Percentiles rank a stretch among this genome's conserved stretches.
These are phyloP conservation scores for Siniperca scherzeri DNA, from an alignment of 2,797 vertebrate species.

Conservation along the genomic window DNA sequence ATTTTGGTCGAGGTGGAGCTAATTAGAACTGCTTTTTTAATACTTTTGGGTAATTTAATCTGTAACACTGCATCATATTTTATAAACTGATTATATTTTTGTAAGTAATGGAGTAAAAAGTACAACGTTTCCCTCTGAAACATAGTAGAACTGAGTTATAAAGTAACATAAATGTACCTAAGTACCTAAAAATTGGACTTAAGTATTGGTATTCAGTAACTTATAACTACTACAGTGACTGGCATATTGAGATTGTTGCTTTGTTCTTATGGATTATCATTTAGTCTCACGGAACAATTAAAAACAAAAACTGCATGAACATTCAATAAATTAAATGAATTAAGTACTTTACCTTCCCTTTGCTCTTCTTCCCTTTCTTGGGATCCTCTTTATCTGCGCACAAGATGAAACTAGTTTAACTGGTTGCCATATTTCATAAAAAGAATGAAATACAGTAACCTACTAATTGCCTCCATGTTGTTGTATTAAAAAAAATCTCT, in stretches of 20 bases:
- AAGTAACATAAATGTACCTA: not conserved
- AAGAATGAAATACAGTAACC: not conserved
- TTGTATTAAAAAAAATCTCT: not conserved
- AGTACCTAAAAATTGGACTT: not conserved
- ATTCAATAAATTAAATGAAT: rapidly evolving
- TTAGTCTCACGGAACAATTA: not conserved
- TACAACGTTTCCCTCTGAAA: not conserved
- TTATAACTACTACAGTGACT: not conserved
- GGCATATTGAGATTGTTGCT: not conserved
- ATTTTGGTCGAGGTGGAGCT: not conserved
- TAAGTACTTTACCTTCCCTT: slow-evolving; percentile 74
- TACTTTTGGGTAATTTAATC: not conserved
- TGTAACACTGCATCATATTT: not conserved
- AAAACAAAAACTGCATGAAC: not conserved
- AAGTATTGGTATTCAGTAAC: not conserved
- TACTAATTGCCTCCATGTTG: not conserved
- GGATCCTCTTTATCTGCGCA: slow-evolving; percentile 74
- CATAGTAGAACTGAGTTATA: not conserved
- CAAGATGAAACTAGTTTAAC: slow-evolving; percentile 32
- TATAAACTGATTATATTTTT: not conserved
- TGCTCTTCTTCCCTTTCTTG: slow-evolving; percentile 60
- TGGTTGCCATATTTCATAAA: not conserved
- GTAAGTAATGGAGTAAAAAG: not conserved
- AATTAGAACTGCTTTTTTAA: not conserved
- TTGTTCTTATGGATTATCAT: not conserved